Evolutionary conservation across 1,140 invertebrate genomes (phyloP), one percentile per base, ranked within the genome.

Genomic region (Neodiprion pinetum): DNA sequence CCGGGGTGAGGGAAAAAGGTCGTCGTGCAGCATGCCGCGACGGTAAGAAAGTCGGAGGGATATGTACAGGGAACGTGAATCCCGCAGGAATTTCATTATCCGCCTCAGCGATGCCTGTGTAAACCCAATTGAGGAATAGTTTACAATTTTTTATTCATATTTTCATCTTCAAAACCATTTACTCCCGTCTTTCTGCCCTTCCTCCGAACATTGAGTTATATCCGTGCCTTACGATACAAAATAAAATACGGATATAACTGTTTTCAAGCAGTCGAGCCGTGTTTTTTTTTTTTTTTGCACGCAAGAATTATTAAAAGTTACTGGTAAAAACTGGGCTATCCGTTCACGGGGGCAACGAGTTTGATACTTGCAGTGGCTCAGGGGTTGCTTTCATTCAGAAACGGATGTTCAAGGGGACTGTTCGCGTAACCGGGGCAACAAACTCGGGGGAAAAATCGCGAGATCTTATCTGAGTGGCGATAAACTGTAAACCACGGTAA

Each of bases 21-120:
- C 53, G 53, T 17, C 53, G 9, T 61, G 11, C 53, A 17, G 53
- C 11, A 61, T 61, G 11, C 53, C 11, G 53, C 53, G n/a, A 14
- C 53, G 53, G 53, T 14, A 61, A 61, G 53, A 61, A 61, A 61
- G 11, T 61, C 11, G 53, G 53, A 61, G 53, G 53, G 53, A 61
- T 61, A 61, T 17, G 53, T 14, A 17, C n/a, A 17, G 11, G 53
- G 9, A 61, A 12, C 53, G 53, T 17, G 53, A 61, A 61, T 61
- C 53, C 53, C 53, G 53, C 53, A 17, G 53, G 53, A 61, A 61
- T 61, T 61, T 61, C 53, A 61, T 61, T 61, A 61, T 61, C n/a
- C n/a, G n/a, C 53, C 53, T 61, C 53, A 61, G 9, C 53, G 9
- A 9, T 61, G 53, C 53, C 11, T 61, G 53, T 61, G 28, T 40